Percentiles rank a stretch among this genome's conserved stretches.
Evolutionary conservation across 2,113 vertebrate genomes (phyloP).

Genomic region (Carettochelys insculpta): DNA sequence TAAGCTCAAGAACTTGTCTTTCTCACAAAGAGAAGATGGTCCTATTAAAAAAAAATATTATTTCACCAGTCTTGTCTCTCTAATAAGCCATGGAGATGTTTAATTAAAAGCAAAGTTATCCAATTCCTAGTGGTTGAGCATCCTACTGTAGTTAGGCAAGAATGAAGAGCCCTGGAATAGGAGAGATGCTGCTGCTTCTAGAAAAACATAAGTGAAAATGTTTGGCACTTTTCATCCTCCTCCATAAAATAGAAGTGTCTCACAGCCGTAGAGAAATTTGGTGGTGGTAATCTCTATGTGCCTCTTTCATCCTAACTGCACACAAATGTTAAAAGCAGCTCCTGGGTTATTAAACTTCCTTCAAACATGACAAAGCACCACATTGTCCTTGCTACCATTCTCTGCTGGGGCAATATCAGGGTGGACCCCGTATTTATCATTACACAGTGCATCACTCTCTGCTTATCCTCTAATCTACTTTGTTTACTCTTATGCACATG

Average conservation of each 20-base stretch:
- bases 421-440: neutral
- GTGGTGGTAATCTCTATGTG: neutral
- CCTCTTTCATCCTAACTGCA: neutral
- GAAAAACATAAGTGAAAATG: neutral
- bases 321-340: neutral
- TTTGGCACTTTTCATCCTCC: neutral
- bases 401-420: neutral
- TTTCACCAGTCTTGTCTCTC: neutral
- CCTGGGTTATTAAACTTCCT: neutral
- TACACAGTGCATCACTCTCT: neutral
- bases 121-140: neutral
- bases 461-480: neutral
- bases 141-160: neutral
- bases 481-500: neutral
- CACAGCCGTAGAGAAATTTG: fast-evolving
- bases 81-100: neutral
- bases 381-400: neutral
- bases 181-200: neutral
- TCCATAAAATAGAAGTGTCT: neutral
- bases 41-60: neutral
- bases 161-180: neutral
- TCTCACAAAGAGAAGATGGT: neutral
- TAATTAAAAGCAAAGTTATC: neutral
- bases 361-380: neutral
- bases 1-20: neutral